Evolutionary conservation across 2,888 invertebrate genomes (phyloP).

Genomic region (Thalpophila matura): DNA sequence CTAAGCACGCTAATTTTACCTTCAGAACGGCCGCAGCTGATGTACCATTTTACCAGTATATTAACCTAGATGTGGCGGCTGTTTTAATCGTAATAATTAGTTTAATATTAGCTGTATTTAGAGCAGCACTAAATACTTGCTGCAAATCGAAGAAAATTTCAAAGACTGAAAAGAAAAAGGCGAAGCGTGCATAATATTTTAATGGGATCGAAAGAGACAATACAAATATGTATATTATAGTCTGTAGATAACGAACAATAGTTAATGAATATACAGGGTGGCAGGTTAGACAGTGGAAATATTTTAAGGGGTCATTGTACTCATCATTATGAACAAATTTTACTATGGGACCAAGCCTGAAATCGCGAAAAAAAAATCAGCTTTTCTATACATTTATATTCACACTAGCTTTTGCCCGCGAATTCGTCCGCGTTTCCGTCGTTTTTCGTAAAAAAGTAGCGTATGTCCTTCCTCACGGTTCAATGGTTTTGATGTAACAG

Average conservation of each 20-base stretch:
- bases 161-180: constrained; percentile 59
- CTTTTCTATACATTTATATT: no score
- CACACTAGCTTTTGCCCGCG: no score
- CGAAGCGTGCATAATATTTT: constrained; percentile 59
- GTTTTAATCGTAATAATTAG: constrained; percentile 60
- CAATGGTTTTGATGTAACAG: no score
- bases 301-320: no score
- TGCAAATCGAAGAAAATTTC: constrained; percentile 46
- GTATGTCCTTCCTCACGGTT: no score
- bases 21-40: constrained; percentile 89
- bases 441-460: no score
- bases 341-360: no score
- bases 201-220: not conserved
- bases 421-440: no score
- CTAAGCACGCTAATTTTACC: constrained; percentile 86
- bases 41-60: constrained; percentile 89
- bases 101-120: constrained; percentile 53
- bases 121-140: constrained; percentile 48
- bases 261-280: no score
- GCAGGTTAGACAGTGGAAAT: no score
- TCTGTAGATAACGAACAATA: not conserved
- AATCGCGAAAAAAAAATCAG: no score
- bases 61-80: constrained; percentile 78
- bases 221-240: not conserved
- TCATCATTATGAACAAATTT: no score